Conservation (phyloP, 2,888 invertebrate species). For the Gastracanthus pulcherrimus region DNA sequence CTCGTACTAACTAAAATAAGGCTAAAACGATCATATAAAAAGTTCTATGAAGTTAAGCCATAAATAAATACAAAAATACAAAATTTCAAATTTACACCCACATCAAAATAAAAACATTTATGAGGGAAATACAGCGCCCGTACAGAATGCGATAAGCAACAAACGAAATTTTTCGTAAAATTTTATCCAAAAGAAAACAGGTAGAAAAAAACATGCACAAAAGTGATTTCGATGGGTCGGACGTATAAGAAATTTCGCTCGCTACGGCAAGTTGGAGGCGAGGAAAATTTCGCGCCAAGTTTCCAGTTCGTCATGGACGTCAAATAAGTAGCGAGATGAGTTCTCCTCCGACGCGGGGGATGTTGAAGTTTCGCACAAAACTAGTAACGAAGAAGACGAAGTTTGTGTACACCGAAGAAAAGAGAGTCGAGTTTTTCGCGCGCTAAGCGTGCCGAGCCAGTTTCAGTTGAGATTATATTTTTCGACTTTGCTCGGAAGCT, state of each 20-base stretch:
- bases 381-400: conserved; percentile 48
- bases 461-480: conserved; percentile 26
- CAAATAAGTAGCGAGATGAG: conserved; percentile 32
- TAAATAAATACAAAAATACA: too few species aligned
- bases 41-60: too few species aligned
- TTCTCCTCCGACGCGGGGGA: background rate
- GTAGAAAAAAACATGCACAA: background rate
- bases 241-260: background rate
- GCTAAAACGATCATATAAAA: too few species aligned
- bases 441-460: too few species aligned
- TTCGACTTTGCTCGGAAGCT: background rate
- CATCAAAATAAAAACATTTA: too few species aligned
- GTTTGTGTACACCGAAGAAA: conserved; percentile 37
- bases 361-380: conserved; percentile 37
- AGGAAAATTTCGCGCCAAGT: conserved; percentile 18
- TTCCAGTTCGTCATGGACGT: conserved; percentile 40
- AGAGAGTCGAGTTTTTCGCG: conserved; percentile 28
- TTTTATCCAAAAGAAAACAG: too few species aligned
- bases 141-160: background rate
- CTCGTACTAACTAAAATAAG: too few species aligned
- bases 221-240: background rate
- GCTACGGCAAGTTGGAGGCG: background rate
- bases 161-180: background rate
- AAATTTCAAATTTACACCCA: too few species aligned
- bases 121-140: too few species aligned